These are phyloP conservation scores for Macrobrachium nipponense DNA, from an alignment of 1,140 invertebrate species.

Conservation along the genomic window DNA sequence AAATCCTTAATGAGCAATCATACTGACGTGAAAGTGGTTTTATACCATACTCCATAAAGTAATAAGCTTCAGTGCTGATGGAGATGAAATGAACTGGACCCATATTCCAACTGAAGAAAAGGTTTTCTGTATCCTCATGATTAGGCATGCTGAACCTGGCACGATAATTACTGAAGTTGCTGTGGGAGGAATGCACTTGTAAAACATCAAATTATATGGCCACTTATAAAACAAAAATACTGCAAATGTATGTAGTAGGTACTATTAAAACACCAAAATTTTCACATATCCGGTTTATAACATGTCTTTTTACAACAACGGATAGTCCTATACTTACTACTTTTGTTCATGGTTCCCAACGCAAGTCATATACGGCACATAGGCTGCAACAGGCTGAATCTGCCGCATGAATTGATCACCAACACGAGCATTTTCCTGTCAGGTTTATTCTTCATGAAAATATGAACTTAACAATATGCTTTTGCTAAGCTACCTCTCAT, in stretches of 20 bases:
- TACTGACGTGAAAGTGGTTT: constrained; percentile 88
- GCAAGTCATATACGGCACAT: constrained; percentile 91
- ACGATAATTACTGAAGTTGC: constrained; percentile 89
- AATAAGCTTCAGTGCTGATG: constrained; percentile 95
- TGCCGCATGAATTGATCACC: constrained; percentile 93
- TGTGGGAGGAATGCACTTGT: constrained; percentile 67
- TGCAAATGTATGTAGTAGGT: no score
- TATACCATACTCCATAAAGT: constrained; percentile 89
- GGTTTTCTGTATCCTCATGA: constrained; percentile 68
- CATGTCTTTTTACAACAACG: no score
- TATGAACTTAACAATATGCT: neutral
- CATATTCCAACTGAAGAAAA: constrained; percentile 91
- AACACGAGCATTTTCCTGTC: constrained; percentile 78
- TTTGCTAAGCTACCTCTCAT: neutral
- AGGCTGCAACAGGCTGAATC: constrained; percentile 87
- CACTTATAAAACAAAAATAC: no score
- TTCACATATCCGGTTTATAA: no score
- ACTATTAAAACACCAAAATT: no score
- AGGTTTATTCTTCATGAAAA: neutral
- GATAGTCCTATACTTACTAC: constrained; percentile 34
- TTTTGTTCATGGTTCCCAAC: constrained; percentile 77
- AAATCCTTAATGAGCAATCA: constrained; percentile 88
- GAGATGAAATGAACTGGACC: constrained; percentile 90
- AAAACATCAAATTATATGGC: no score
- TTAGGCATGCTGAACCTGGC: constrained; percentile 71